Evolutionary conservation across 2,113 vertebrate genomes (phyloP).

Genomic region (Sigmodon hispidus): DNA sequence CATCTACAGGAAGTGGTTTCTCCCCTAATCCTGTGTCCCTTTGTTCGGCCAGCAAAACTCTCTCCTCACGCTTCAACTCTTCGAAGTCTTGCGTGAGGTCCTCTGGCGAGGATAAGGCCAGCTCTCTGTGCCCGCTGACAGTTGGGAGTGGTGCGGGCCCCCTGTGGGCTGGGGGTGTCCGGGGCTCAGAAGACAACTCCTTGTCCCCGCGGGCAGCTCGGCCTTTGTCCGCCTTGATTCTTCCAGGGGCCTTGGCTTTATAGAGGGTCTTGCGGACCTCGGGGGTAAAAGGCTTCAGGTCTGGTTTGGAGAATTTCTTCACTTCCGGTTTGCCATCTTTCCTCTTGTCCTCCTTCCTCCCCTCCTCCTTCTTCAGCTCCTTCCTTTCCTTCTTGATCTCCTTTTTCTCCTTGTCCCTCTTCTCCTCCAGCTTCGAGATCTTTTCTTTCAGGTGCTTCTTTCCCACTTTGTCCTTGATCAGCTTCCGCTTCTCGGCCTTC

Average conservation of each 20-base stretch:
- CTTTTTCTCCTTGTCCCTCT: constrained; percentile 98
- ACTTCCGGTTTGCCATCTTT: constrained; percentile 93
- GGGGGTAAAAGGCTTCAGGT: constrained; percentile 96
- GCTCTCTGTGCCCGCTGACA: constrained; percentile 83
- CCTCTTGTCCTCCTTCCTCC: constrained; percentile 95
- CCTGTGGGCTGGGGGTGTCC: constrained; percentile 79
- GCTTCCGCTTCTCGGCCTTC: constrained; percentile 94
- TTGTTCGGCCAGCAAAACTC: constrained; percentile 69
- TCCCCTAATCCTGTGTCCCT: constrained; percentile 49
- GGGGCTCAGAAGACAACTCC: constrained; percentile 80
- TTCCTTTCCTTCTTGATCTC: constrained; percentile 94
- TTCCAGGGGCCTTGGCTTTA: constrained; percentile 94
- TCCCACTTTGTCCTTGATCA: constrained; percentile 91
- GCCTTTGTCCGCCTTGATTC: constrained; percentile 91
- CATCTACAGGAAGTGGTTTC: constrained; percentile 29
- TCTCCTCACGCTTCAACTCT: constrained; percentile 91
- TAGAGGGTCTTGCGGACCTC: constrained; percentile 97
- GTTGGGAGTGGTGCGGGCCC: constrained; percentile 64
- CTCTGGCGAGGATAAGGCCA: constrained; percentile 94
- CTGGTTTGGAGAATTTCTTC: constrained; percentile 94
- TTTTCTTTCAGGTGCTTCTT: constrained; percentile 96
- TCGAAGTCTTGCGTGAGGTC: constrained; percentile 98
- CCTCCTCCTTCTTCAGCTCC: constrained; percentile 93
- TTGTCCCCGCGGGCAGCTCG: constrained; percentile 87
- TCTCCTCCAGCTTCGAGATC: constrained; percentile 95